Evolutionary conservation across 2,113 vertebrate genomes (phyloP).

Genomic region (Thalassarche chlororhynchos): DNA sequence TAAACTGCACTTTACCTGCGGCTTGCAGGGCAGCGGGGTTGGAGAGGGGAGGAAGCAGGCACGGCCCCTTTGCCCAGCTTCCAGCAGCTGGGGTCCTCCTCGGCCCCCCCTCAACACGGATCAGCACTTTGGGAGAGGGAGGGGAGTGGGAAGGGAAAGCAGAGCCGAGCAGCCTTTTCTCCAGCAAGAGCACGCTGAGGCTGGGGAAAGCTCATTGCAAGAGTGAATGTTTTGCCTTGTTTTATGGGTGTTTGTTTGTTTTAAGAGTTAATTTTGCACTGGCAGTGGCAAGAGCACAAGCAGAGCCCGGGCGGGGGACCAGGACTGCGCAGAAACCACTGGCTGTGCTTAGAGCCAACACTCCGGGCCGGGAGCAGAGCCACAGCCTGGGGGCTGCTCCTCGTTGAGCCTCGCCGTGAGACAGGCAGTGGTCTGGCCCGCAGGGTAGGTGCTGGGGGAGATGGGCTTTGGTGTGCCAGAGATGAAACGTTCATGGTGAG

Average conservation of each 20-base stretch:
- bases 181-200: background rate
- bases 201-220: background rate
- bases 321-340: accelerated
- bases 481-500: accelerated
- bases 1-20: background rate
- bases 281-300: background rate
- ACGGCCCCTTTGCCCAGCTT: background rate
- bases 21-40: no score
- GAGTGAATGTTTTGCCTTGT: background rate
- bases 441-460: background rate
- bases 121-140: background rate
- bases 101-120: accelerated
- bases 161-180: background rate
- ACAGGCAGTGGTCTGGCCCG: background rate
- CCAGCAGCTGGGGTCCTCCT: background rate
- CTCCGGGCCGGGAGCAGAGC: background rate
- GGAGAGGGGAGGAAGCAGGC: background rate
- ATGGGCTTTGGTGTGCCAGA: background rate
- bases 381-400: background rate
- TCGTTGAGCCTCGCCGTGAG: accelerated
- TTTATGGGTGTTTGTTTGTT: background rate
- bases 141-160: background rate
- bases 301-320: background rate
- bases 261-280: background rate
- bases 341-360: no score